phyloP scores from a whole-genome alignment of 1,140 invertebrate genomes.

The Tetragnatha versicolor region DNA sequence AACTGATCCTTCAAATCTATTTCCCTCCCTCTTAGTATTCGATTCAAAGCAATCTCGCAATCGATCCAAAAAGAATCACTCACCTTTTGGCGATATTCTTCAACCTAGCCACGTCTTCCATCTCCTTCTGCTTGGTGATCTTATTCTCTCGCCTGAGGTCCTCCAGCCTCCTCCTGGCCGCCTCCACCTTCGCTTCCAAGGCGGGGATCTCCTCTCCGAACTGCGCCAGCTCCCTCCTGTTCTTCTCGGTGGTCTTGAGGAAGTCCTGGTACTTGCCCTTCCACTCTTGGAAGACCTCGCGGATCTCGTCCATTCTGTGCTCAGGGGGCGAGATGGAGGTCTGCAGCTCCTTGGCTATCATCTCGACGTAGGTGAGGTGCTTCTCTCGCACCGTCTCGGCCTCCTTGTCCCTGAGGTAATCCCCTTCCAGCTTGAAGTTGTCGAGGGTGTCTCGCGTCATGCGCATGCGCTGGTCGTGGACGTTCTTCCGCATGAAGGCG shows the following conservation, averaged over 20 bases:
- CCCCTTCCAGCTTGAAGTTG: slow-evolving; percentile 1
- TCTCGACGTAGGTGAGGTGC: slow-evolving; percentile 30
- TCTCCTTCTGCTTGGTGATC: not conserved
- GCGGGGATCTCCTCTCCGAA: slow-evolving; percentile 5
- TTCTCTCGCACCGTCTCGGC: slow-evolving; percentile 7
- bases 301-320: slow-evolving; percentile 40
- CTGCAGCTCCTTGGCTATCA: slow-evolving; percentile 24
- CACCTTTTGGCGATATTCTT: slow-evolving; percentile 7
- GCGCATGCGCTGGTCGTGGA: slow-evolving; percentile 23
- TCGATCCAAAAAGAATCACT: too few species aligned
- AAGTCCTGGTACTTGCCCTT: slow-evolving; percentile 24
- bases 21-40: too few species aligned
- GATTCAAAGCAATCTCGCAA: too few species aligned
- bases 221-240: not conserved
- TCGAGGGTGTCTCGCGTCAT: slow-evolving; percentile 10
- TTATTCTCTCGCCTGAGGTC: slow-evolving; percentile 11
- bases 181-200: not conserved
- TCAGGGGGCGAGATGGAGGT: slow-evolving; percentile 25
- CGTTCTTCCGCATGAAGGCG: not conserved
- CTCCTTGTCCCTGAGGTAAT: slow-evolving; percentile 24
- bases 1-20: too few species aligned
- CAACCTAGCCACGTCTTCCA: slow-evolving; percentile 7
- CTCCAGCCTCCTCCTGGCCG: not conserved
- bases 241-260: not conserved
- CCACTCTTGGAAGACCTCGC: slow-evolving; percentile 19